These are phyloP conservation scores for Bujurquina vittata DNA, from an alignment of 2,113 vertebrate genomes.

Conservation along the genomic window DNA sequence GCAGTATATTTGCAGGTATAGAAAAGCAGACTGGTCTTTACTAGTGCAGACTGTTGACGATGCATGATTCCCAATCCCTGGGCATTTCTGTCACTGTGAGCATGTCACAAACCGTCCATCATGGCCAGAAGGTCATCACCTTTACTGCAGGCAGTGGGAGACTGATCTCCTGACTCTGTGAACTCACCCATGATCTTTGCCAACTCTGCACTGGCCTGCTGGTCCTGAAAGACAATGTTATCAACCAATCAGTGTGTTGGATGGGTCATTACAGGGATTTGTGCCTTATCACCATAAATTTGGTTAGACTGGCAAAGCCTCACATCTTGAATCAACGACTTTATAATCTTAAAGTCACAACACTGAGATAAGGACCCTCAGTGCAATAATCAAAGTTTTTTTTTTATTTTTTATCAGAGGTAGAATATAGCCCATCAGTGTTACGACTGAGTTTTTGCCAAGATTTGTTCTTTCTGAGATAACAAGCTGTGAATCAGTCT, in stretches of 20 bases:
- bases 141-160: constrained; percentile 81
- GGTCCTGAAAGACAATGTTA: constrained; percentile 82
- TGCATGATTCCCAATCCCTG: not conserved
- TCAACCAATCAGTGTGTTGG: constrained; percentile 17
- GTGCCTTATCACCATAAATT: constrained; percentile 43
- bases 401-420: not conserved
- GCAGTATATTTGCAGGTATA: constrained; percentile 33
- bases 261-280: constrained; percentile 10
- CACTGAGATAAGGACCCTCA: not conserved
- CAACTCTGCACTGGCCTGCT: constrained; percentile 85
- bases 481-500: not conserved
- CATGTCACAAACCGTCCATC: constrained; percentile 90
- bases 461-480: not conserved
- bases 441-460: not conserved
- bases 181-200: constrained; percentile 92
- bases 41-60: constrained; percentile 15
- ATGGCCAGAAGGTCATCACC: constrained; percentile 93
- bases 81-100: constrained; percentile 7
- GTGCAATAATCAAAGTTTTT: not conserved
- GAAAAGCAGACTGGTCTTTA: constrained; percentile 35
- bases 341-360: not conserved
- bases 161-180: constrained; percentile 77
- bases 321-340: constrained; percentile 20
- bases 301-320: constrained; percentile 28
- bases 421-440: not conserved